These are phyloP conservation scores for Alosa alosa DNA, from an alignment of 2,113 vertebrate species.

Conservation along the genomic window DNA sequence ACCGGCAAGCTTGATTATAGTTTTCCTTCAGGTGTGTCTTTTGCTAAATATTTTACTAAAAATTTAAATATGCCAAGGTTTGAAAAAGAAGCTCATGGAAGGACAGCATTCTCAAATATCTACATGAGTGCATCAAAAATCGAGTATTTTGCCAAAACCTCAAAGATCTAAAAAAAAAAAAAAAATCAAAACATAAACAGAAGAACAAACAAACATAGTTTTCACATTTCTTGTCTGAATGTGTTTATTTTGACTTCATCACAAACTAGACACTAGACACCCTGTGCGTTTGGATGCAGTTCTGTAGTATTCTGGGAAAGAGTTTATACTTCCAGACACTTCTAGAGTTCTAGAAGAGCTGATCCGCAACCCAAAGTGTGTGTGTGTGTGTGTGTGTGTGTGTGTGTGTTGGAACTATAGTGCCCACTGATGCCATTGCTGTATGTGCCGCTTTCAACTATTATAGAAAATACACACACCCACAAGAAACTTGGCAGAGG, in stretches of 20 bases:
- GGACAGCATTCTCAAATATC: not conserved
- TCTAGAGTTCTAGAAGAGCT: not conserved
- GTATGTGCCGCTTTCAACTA: not conserved
- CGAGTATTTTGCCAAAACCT: not conserved
- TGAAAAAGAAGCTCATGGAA: not conserved
- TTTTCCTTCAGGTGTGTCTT: not conserved
- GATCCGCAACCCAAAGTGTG: not conserved
- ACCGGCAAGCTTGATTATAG: not conserved
- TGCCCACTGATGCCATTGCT: not conserved
- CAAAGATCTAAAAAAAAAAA: not conserved
- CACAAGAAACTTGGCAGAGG: slow-evolving; percentile 22
- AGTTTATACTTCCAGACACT: not conserved
- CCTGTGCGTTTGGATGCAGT: not conserved
- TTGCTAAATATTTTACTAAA: not conserved
- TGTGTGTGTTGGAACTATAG: not conserved
- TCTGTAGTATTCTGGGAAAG: not conserved
- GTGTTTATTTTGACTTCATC: not conserved
- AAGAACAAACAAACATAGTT: not conserved
- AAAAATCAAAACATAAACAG: not conserved
- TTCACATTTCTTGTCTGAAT: not conserved
- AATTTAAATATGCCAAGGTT: not conserved
- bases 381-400: not conserved
- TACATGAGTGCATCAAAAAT: not conserved
- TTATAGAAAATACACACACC: not conserved
- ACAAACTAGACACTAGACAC: not conserved